Base-by-base conservation (phyloP, 2,888 invertebrate species). In the Entomobrya multifasciata region DNA sequence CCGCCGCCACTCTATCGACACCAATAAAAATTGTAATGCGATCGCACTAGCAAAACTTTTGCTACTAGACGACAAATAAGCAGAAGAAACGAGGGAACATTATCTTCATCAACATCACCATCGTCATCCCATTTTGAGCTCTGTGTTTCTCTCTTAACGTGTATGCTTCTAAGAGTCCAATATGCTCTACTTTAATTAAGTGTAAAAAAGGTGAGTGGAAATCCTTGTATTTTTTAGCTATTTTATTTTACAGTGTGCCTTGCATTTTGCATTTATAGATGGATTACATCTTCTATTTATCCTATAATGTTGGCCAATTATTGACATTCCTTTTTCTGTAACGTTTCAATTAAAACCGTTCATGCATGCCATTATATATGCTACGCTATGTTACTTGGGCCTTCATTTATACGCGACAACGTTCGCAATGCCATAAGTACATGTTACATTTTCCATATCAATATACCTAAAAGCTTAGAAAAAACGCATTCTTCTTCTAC, bases 121-220 rank as follows among this genome's bases (percentile, higher is more conserved):
- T 67, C 67, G 11, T 44, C 47, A 47, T 11, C 36, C 36, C 47
- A 70, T 25, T 70, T n/a, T n/a, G n/a, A n/a, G 70, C 36, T 47
- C 70, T 44, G n/a, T 65, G 74, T 52, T 74, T 52, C 55, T 52
- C 30, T 52, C 74, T 36, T 44, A 8, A 27, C 27, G 27, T 27
- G n/a, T n/a, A n/a, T n/a, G n/a, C n/a, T n/a, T n/a, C n/a, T 13
- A 47, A 70, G 74, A 74, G 52, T 36, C 74, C 74, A 77, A 77
- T 67, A 86, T 86, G 85, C 85, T 86, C 85, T 62, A 86, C 85
- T 86, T 86, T 86, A 86, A 86, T 86, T 86, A 79, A 60, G 85
- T 79, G 79, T 84, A 77, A 79, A 84, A 85, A 86, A 86, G 85
- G 85, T 86, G 85, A 86, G 85, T 86, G 85, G 85, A 86, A 86